A percentile compares a stretch with the other conserved stretches of the same genome.
These are phyloP conservation scores for Sesia apiformis DNA, from an alignment of 2,888 invertebrate genomes.

Conservation along the genomic window DNA sequence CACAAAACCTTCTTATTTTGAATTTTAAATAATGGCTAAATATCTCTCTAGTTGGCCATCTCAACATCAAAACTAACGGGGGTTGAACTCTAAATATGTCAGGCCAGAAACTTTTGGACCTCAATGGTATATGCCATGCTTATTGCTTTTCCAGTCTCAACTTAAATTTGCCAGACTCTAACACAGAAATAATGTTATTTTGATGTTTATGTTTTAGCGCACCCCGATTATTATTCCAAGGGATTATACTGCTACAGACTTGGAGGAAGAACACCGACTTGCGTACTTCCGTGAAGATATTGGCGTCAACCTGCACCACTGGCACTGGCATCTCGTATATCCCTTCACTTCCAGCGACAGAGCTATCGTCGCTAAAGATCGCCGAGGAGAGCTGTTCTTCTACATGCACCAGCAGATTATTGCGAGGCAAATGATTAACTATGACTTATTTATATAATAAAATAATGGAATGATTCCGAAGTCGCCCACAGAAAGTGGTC, in stretches of 20 bases:
- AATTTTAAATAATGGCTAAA: too few relatives aligned
- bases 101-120: too few relatives aligned
- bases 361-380: slow-evolving; percentile 81
- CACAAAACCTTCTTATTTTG: too few relatives aligned
- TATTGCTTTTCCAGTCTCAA: too few relatives aligned
- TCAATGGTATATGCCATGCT: too few relatives aligned
- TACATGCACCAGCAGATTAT: slow-evolving; percentile 81
- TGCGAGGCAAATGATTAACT: slow-evolving; percentile 38
- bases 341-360: slow-evolving; percentile 74
- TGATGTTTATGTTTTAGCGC: slow-evolving; percentile 40
- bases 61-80: too few relatives aligned
- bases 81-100: too few relatives aligned
- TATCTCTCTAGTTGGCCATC: too few relatives aligned
- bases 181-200: not conserved
- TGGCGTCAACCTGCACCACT: slow-evolving; percentile 86
- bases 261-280: slow-evolving; percentile 85
- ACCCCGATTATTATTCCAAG: slow-evolving; percentile 81
- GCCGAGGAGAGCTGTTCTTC: slow-evolving; percentile 86
- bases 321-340: slow-evolving; percentile 89
- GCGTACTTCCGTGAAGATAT: slow-evolving; percentile 90
- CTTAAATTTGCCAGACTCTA: too few relatives aligned
- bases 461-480: too few relatives aligned
- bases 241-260: slow-evolving; percentile 86
- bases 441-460: not conserved
- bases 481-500: too few relatives aligned